These are phyloP conservation scores for Taphrorychus bicolor DNA, from an alignment of 2,888 invertebrate species.

Conservation along the genomic window DNA sequence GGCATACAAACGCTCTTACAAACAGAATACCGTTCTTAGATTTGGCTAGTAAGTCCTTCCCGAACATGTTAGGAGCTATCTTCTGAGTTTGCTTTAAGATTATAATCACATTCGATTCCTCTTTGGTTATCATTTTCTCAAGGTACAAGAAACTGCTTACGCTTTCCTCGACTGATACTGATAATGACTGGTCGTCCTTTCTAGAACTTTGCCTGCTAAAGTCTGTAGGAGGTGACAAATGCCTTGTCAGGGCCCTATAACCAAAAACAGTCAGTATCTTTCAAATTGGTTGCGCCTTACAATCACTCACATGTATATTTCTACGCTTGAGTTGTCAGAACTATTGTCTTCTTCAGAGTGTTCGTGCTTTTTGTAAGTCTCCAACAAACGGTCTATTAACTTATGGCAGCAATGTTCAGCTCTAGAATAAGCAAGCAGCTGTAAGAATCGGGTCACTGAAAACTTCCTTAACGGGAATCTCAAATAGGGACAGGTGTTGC, in stretches of 20 bases:
- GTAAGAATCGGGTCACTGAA: constrained; percentile 76
- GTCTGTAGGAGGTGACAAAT: constrained; percentile 69
- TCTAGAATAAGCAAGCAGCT: constrained; percentile 73
- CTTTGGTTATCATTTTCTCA: constrained; percentile 70
- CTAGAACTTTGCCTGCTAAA: constrained; percentile 13
- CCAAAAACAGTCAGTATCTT: neutral
- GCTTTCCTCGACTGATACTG: constrained; percentile 51
- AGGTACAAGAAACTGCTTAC: constrained; percentile 57
- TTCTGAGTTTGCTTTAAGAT: constrained; percentile 67
- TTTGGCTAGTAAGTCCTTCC: constrained; percentile 56
- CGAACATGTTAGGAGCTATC: constrained; percentile 67
- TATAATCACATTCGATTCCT: constrained; percentile 72
- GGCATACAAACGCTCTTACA: too few species aligned
- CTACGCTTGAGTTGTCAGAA: constrained; percentile 72
- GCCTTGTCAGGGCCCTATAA: constrained; percentile 71
- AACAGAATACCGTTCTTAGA: too few species aligned
- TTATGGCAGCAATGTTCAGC: constrained; percentile 75
- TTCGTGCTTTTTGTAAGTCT: constrained; percentile 69
- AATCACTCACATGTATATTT: constrained; percentile 70
- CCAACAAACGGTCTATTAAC: constrained; percentile 73
- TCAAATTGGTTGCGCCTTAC: too few species aligned
- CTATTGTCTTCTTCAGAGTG: constrained; percentile 57
- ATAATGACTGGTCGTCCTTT: constrained; percentile 29
- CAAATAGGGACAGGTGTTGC: constrained; percentile 77
- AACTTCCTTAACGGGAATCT: constrained; percentile 74